phyloP scores from a whole-genome alignment of 2,888 invertebrate species.

The Scaptomyza cyrtandrae region DNA sequence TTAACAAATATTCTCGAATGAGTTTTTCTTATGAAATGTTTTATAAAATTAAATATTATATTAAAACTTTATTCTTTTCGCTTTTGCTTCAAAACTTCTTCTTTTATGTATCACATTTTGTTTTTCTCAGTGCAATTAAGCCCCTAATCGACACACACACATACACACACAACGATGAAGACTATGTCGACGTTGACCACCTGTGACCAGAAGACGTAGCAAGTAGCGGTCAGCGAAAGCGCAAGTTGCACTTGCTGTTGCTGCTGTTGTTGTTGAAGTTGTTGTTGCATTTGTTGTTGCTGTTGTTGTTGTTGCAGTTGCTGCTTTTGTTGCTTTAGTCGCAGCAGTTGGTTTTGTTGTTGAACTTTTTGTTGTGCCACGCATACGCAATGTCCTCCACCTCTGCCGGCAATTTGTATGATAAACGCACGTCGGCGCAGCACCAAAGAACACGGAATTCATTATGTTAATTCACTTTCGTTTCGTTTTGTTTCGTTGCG shows the following conservation, averaged over 20 bases:
- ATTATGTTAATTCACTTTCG: constrained; percentile 74
- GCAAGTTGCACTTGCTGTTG: constrained; percentile 55
- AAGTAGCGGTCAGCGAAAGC: constrained; percentile 69
- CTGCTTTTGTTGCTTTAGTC: constrained; percentile 12
- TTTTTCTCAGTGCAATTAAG: constrained; percentile 1
- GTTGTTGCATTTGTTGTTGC: constrained; percentile 10
- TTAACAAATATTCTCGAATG: no score
- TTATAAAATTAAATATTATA: no score
- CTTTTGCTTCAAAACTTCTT: no score
- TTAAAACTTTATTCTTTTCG: no score
- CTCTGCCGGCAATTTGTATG: constrained; percentile 41
- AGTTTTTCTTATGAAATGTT: no score
- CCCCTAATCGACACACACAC: no score
- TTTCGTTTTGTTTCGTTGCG: constrained; percentile 6
- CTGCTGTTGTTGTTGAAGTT: neutral
- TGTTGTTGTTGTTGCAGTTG: constrained; percentile 15
- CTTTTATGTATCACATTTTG: no score
- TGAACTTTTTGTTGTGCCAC: constrained; percentile 31
- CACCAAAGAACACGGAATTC: constrained; percentile 46
- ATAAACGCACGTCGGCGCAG: constrained; percentile 37
- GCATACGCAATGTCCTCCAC: constrained; percentile 45
- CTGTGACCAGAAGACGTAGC: constrained; percentile 60
- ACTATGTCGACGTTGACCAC: constrained; percentile 47
- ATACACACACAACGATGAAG: no score
- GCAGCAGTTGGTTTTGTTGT: neutral